Conservation (phyloP, 2,797 vertebrate species). For the Apogon hyalosoma region DNA sequence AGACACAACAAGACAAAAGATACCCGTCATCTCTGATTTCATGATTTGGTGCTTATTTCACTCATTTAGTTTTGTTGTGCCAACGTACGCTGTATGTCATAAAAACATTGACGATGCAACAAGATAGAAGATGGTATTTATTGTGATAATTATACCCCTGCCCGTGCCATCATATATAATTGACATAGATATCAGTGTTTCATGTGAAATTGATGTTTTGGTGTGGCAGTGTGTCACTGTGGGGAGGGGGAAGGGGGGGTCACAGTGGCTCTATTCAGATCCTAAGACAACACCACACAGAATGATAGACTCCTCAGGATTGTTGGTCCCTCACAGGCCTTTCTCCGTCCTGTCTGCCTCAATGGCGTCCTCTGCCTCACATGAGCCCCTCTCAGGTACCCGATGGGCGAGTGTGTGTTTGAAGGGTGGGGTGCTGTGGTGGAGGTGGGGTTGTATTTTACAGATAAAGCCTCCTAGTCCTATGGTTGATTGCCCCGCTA, state of each 20-base stretch:
- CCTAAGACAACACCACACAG: conserved; percentile 97
- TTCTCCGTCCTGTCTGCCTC: conserved; percentile 87
- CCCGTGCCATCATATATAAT: too few species aligned
- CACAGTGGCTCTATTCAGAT: conserved; percentile 92
- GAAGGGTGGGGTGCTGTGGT: conserved; percentile 62
- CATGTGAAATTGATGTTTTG: too few species aligned
- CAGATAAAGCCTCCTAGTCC: conserved; percentile 93
- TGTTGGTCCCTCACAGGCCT: conserved; percentile 90
- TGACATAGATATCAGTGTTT: too few species aligned
- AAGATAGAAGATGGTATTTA: too few species aligned
- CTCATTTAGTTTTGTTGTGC: too few species aligned
- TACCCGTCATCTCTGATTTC: too few species aligned
- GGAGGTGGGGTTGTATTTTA: conserved; percentile 86
- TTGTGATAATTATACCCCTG: too few species aligned
- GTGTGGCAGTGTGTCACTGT: too few species aligned
- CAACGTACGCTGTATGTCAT: too few species aligned
- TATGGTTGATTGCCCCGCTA: conserved; percentile 97
- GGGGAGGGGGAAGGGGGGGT: conserved; percentile 82
- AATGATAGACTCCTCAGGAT: conserved; percentile 98
- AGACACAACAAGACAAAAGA: too few species aligned
- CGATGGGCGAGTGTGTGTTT: conserved; percentile 68
- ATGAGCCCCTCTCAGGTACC: conserved; percentile 97
- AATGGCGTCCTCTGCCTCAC: conserved; percentile 94
- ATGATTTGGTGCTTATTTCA: too few species aligned
- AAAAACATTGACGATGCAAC: too few species aligned